Conservation (phyloP, 2,113 vertebrate genomes). For the Pelodiscus sinensis region DNA sequence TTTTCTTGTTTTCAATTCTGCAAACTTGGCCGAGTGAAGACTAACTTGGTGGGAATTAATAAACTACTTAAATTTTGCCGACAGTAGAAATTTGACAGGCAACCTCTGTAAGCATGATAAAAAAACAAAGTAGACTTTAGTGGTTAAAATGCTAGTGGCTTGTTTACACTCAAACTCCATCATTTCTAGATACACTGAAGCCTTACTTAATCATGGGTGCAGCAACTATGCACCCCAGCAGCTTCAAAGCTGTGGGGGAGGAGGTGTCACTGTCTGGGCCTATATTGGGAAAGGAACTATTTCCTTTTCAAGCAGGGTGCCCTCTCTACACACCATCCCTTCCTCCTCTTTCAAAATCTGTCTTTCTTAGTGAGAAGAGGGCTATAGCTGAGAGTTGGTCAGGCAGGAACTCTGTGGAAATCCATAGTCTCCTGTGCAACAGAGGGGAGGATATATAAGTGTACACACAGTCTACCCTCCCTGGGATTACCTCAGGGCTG, state of each 20-base stretch:
- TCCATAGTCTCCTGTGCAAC: not conserved
- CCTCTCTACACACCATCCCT: not conserved
- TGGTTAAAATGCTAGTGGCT: not conserved
- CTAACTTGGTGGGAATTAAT: not conserved
- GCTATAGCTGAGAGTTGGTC: not conserved
- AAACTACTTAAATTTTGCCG: not conserved
- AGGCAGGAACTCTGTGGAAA: not conserved
- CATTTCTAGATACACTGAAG: slow-evolving; percentile 50
- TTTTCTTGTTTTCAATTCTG: slow-evolving; percentile 42
- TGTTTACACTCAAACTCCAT: slow-evolving; percentile 52
- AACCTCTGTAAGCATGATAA: slow-evolving; percentile 5
- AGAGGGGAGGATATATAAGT: not conserved
- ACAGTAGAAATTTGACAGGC: slow-evolving; percentile 10
- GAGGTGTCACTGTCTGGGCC: not conserved
- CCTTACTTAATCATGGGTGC: not conserved
- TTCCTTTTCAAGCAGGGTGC: not conserved
- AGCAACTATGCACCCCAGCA: not conserved
- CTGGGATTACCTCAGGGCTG: not conserved
- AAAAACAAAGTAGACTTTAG: not conserved
- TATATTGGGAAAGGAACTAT: not conserved
- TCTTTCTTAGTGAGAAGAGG: not conserved
- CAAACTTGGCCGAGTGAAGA: not conserved
- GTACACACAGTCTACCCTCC: not conserved
- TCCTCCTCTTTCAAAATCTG: not conserved
- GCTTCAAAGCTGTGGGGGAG: not conserved